Evolutionary conservation across 2,888 invertebrate species (phyloP).

Genomic region (Nasonia oneida): DNA sequence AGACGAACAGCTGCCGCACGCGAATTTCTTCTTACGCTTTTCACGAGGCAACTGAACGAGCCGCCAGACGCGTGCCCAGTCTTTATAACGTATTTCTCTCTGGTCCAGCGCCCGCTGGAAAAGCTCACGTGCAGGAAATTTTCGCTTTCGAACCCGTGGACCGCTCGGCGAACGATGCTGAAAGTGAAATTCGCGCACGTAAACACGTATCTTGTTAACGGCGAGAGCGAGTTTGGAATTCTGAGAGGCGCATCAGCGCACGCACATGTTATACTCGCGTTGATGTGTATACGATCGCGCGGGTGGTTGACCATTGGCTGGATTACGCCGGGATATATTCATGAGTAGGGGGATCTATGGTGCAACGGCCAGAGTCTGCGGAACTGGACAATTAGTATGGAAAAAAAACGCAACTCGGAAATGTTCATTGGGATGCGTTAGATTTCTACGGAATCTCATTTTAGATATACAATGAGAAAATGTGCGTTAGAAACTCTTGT

Average conservation of each 20-base stretch:
- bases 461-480: no score
- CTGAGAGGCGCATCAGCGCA: background rate
- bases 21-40: slow-evolving; percentile 15
- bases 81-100: slow-evolving; percentile 69
- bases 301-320: background rate
- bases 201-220: slow-evolving; percentile 22
- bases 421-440: background rate
- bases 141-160: slow-evolving; percentile 54
- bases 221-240: slow-evolving; percentile 29
- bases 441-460: no score
- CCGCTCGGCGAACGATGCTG: slow-evolving; percentile 39
- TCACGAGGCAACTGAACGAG: slow-evolving; percentile 66
- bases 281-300: background rate
- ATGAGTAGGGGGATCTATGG: background rate
- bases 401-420: background rate
- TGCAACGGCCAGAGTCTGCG: slow-evolving; percentile 27
- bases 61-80: slow-evolving; percentile 66
- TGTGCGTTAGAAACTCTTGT: background rate
- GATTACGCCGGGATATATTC: background rate
- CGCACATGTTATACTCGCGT: background rate
- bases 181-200: slow-evolving; percentile 64
- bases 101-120: slow-evolving; percentile 63
- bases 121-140: slow-evolving; percentile 59
- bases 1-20: background rate
- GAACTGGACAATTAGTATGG: background rate